phyloP scores from a whole-genome alignment of 2,797 vertebrate genomes.

The Cuculus canorus region DNA sequence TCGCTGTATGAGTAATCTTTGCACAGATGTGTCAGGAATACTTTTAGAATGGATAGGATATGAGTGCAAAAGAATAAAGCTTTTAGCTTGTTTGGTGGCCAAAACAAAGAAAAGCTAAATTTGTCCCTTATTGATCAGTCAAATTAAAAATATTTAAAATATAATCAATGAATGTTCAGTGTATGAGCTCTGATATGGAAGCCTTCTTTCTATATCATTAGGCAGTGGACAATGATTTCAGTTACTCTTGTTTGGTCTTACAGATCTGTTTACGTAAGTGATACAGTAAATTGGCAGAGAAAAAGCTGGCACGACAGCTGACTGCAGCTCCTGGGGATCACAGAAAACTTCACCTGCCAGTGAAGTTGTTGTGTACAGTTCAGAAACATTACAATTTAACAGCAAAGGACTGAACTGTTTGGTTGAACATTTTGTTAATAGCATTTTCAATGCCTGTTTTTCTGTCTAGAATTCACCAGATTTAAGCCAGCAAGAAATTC shows the following conservation, averaged over 20 bases:
- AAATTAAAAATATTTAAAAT: neutral
- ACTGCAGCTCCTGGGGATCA: neutral
- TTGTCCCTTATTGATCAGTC: neutral
- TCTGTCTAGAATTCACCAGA: neutral
- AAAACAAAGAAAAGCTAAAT: conserved; percentile 6
- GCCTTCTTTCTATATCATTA: neutral
- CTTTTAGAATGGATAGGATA: conserved; percentile 33
- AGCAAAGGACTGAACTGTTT: neutral
- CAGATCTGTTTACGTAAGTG: neutral
- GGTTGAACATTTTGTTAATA: neutral
- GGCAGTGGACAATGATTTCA: neutral
- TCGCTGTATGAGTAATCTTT: conserved; percentile 53
- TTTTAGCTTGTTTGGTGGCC: conserved; percentile 32
- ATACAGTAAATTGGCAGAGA: neutral
- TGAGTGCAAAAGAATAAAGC: neutral
- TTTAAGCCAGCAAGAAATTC: neutral
- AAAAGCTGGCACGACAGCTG: neutral
- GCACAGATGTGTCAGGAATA: conserved; percentile 59
- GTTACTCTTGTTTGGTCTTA: neutral
- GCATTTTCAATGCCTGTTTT: neutral
- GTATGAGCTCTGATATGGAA: neutral
- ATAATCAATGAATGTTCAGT: neutral
- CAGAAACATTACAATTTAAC: neutral
- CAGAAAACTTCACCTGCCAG: neutral
- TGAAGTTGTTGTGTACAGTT: neutral